These are phyloP conservation scores for Schizopygopsis malacanthus DNA, from an alignment of 2,797 vertebrate species.

Conservation along the genomic window DNA sequence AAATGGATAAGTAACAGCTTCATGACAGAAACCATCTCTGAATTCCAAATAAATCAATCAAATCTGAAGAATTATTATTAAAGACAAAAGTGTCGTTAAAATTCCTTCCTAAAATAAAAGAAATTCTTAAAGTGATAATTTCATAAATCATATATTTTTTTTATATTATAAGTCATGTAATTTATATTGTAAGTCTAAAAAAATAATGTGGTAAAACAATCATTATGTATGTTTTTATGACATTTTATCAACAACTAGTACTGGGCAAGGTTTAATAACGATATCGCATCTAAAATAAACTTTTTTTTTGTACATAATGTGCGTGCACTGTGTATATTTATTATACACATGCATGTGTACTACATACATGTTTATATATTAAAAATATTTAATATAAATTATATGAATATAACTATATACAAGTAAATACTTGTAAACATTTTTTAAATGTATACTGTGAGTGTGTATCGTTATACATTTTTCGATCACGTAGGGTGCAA, in stretches of 20 bases:
- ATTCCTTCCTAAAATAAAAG: neutral
- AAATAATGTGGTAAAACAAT: neutral
- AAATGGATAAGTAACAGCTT: constrained; percentile 44
- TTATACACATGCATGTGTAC: too few relatives aligned
- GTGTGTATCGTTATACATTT: too few relatives aligned
- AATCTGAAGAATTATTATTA: neutral
- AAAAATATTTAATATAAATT: too few relatives aligned
- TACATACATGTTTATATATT: too few relatives aligned
- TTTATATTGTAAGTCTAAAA: neutral
- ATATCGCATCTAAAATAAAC: neutral
- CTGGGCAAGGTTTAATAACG: neutral
- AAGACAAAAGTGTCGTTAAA: neutral
- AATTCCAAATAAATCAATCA: constrained; percentile 22
- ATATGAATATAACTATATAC: too few relatives aligned
- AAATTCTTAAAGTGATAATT: neutral
- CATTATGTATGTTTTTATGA: neutral
- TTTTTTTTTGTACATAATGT: neutral
- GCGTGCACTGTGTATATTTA: neutral
- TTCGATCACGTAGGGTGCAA: too few relatives aligned
- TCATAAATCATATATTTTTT: neutral
- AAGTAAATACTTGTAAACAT: too few relatives aligned
- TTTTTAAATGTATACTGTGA: too few relatives aligned
- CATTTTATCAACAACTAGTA: neutral
- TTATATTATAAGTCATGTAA: neutral
- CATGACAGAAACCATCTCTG: constrained; percentile 1